These are phyloP conservation scores for Cotesia congregata DNA, from an alignment of 2,888 invertebrate genomes.

Conservation along the genomic window DNA sequence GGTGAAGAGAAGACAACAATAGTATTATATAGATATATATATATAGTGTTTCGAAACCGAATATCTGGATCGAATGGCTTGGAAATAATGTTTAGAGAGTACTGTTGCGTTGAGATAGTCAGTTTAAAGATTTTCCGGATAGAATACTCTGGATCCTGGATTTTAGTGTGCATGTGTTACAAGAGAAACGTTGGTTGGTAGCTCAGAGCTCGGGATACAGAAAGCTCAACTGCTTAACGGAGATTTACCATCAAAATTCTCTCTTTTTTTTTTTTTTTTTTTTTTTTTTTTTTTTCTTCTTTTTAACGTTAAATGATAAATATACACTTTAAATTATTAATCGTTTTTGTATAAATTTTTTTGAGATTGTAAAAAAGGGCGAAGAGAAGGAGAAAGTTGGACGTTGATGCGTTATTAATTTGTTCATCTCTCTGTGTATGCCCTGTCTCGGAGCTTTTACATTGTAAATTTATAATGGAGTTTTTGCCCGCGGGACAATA, in stretches of 20 bases:
- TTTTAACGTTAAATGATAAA: too few relatives aligned
- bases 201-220: neutral
- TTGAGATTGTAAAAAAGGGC: too few relatives aligned
- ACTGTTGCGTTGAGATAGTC: too few relatives aligned
- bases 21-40: neutral
- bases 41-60: too few relatives aligned
- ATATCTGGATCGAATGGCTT: too few relatives aligned
- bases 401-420: neutral
- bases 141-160: too few relatives aligned
- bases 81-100: too few relatives aligned
- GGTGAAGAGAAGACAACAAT: conserved; percentile 24
- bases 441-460: neutral
- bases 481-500: neutral
- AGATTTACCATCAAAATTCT: conserved; percentile 39
- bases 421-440: neutral
- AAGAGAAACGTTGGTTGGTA: neutral
- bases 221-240: conserved; percentile 41
- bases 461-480: neutral
- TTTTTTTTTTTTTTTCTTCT: neutral
- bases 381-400: neutral
- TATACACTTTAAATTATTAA: too few relatives aligned
- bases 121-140: too few relatives aligned
- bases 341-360: too few relatives aligned
- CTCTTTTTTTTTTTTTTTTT: neutral
- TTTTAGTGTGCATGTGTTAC: conserved; percentile 4